Evolutionary conservation across 2,113 vertebrate species (phyloP).

Genomic region (Gymnorhina tibicen): DNA sequence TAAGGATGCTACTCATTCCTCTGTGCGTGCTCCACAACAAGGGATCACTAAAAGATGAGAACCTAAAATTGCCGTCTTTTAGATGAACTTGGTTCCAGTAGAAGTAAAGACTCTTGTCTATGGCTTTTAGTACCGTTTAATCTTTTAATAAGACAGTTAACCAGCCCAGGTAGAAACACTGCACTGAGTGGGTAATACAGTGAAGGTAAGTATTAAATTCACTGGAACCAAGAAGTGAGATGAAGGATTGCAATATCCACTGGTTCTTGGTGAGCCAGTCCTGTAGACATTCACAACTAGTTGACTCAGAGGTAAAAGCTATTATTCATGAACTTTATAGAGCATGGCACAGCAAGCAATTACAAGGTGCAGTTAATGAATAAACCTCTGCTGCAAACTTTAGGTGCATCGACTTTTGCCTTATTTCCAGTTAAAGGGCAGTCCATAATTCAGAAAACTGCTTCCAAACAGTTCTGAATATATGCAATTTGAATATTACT

Average conservation of each 20-base stretch:
- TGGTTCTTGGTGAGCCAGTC: background rate
- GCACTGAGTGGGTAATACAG: background rate
- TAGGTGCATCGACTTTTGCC: background rate
- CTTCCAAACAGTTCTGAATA: background rate
- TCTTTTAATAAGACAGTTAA: background rate
- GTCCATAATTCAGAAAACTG: background rate
- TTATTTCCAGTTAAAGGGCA: background rate
- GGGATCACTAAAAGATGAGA: background rate
- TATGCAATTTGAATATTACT: background rate
- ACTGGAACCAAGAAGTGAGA: background rate
- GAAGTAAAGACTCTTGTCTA: background rate
- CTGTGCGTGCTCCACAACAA: background rate
- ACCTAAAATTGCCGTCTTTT: background rate
- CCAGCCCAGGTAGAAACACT: background rate
- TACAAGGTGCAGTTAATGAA: background rate
- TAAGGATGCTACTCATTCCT: background rate
- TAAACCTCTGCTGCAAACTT: background rate
- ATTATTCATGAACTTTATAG: background rate
- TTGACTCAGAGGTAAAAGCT: conserved; percentile 4
- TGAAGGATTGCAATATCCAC: background rate
- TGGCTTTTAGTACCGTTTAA: background rate
- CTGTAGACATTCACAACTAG: background rate
- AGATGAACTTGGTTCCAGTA: background rate
- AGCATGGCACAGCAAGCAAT: background rate
- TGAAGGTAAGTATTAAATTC: background rate